Percentiles rank a stretch among this genome's conserved stretches.
These are phyloP conservation scores for Bubalus kerabau DNA, from an alignment of 2,113 vertebrate genomes.

Conservation along the genomic window DNA sequence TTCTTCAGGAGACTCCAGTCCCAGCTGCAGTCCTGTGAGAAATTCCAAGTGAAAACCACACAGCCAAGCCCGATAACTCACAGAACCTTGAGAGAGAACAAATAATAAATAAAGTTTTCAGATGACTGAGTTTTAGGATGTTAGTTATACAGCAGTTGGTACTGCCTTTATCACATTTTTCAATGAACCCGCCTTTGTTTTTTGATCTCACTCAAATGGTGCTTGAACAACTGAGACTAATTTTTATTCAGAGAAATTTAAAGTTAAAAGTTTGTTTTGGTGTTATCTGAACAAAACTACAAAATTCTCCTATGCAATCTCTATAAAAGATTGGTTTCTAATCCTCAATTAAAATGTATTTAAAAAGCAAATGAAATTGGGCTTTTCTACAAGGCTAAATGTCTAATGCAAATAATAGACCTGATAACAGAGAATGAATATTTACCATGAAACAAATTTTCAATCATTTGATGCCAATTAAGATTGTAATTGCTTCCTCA, in stretches of 20 bases:
- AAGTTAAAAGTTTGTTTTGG: slow-evolving; percentile 39
- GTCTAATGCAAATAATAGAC: slow-evolving; percentile 49
- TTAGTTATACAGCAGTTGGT: background rate
- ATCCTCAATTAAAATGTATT: slow-evolving; percentile 62
- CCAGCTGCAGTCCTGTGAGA: background rate
- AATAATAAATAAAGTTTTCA: background rate
- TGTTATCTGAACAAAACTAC: slow-evolving; percentile 27
- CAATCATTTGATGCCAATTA: slow-evolving; percentile 55
- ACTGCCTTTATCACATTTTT: slow-evolving; percentile 39
- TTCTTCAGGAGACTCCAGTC: background rate
- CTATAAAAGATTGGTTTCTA: slow-evolving; percentile 33
- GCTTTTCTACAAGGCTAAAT: slow-evolving; percentile 32
- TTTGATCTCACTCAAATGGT: background rate
- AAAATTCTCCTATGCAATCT: background rate
- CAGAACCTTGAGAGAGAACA: background rate
- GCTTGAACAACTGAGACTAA: slow-evolving; percentile 16
- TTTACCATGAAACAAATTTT: slow-evolving; percentile 64
- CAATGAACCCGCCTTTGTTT: background rate
- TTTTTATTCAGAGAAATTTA: background rate
- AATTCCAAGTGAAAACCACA: background rate
- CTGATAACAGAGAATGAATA: slow-evolving; percentile 51
- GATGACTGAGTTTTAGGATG: background rate
- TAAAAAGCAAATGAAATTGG: slow-evolving; percentile 43
- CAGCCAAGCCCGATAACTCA: background rate
- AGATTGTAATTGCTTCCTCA: slow-evolving; percentile 40